Evolutionary conservation across 2,888 invertebrate genomes (phyloP).

Genomic region (Rhaphigaster nebulosa): DNA sequence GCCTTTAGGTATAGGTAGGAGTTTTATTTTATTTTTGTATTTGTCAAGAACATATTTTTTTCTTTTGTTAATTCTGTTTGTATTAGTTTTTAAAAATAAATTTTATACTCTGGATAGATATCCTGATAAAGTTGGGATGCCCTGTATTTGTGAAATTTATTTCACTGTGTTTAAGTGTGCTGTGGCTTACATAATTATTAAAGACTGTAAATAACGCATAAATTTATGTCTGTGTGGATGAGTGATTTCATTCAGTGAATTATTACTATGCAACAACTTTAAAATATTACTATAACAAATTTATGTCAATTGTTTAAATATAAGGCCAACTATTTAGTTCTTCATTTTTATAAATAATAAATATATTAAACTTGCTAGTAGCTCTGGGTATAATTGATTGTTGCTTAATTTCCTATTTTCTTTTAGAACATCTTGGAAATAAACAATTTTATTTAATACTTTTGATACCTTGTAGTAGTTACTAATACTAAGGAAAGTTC

Average conservation of each 20-base stretch:
- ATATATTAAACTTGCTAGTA: not conserved
- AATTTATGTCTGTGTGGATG: not conserved
- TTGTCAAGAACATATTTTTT: not conserved
- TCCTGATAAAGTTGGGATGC: conserved; percentile 8
- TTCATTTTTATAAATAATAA: not conserved
- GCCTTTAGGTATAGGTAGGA: not conserved
- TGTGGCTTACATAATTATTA: not conserved
- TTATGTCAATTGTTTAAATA: not conserved
- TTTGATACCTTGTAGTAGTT: not conserved
- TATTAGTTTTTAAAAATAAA: not conserved
- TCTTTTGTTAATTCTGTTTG: not conserved
- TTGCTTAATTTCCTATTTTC: not conserved
- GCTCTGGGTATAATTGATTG: not conserved
- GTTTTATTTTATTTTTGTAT: not conserved
- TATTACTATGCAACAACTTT: not conserved
- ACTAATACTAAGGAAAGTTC: not conserved
- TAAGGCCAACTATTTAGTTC: not conserved
- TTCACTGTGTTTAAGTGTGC: not conserved
- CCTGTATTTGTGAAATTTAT: conserved; percentile 23
- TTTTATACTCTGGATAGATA: not conserved
- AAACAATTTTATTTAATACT: not conserved
- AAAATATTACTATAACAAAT: not conserved
- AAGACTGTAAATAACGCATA: not conserved
- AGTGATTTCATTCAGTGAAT: not conserved
- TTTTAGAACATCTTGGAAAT: not conserved